Percentiles rank a stretch among this genome's conserved stretches.
These are phyloP conservation scores for Ataeniobius toweri DNA, from an alignment of 2,797 vertebrate genomes.

Conservation along the genomic window DNA sequence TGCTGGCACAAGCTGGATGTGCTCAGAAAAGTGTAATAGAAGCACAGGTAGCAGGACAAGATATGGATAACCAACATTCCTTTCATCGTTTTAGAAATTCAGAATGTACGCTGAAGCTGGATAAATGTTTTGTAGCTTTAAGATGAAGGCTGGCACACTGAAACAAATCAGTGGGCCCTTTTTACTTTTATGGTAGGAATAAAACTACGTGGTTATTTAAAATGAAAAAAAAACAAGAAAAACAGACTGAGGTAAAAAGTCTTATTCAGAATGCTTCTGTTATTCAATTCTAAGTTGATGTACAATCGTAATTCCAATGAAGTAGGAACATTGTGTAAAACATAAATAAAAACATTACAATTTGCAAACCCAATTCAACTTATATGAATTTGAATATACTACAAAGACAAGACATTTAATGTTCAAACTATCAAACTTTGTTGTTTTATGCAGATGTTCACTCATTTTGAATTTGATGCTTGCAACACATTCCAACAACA, in stretches of 20 bases:
- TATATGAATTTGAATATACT: no score
- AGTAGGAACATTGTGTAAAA: no score
- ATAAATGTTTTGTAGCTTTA: not conserved
- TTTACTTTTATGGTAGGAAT: not conserved
- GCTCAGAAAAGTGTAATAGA: not conserved
- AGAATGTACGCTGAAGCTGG: not conserved
- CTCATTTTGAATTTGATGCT: no score
- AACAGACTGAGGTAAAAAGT: not conserved
- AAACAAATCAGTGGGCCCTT: not conserved
- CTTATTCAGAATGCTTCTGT: not conserved
- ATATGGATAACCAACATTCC: not conserved
- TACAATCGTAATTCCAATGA: no score
- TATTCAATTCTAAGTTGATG: no score
- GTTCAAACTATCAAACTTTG: no score
- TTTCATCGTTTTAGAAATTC: not conserved
- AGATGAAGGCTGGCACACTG: not conserved
- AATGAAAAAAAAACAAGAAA: not conserved
- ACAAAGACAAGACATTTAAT: no score
- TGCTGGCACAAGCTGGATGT: conserved; percentile 8
- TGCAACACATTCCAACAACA: no score
- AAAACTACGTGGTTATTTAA: not conserved
- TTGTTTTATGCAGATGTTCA: no score
- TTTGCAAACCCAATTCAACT: no score
- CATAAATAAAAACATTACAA: no score
- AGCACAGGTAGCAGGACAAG: not conserved